These are phyloP conservation scores for Engraulis encrasicolus DNA, from an alignment of 2,113 vertebrate genomes.

Conservation along the genomic window DNA sequence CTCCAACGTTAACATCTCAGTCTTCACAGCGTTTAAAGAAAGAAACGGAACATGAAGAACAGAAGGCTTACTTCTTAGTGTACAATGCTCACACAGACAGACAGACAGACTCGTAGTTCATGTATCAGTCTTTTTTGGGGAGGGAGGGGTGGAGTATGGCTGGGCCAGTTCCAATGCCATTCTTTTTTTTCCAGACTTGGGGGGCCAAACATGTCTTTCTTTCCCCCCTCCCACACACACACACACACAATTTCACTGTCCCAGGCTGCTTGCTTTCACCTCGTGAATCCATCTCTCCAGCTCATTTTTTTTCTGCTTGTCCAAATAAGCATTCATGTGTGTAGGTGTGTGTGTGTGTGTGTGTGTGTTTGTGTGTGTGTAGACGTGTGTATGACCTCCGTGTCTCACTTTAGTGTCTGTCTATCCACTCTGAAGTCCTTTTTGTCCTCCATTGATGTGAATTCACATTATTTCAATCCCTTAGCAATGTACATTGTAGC, in stretches of 20 bases:
- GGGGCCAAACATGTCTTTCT: conserved; percentile 57
- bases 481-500: background rate
- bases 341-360: background rate
- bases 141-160: background rate
- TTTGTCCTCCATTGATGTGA: background rate
- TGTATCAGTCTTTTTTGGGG: conserved; percentile 57
- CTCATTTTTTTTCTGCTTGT: conserved; percentile 7
- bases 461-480: conserved; percentile 4
- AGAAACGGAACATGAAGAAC: conserved; percentile 56
- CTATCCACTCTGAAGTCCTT: conserved; percentile 21
- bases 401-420: conserved; percentile 2
- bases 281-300: background rate
- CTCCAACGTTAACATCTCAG: conserved; percentile 64
- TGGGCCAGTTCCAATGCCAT: conserved; percentile 63
- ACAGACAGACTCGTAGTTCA: conserved; percentile 56
- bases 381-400: background rate
- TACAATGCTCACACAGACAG: conserved; percentile 58
- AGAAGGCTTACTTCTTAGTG: conserved; percentile 55
- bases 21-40: conserved; percentile 53
- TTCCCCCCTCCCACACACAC: conserved; percentile 15
- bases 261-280: background rate
- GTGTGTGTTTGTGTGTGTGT: background rate
- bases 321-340: background rate
- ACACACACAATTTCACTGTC: background rate
- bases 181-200: conserved; percentile 51